Evolutionary conservation across 2,888 invertebrate species (phyloP).

Genomic region (Caenorhabditis becei): DNA sequence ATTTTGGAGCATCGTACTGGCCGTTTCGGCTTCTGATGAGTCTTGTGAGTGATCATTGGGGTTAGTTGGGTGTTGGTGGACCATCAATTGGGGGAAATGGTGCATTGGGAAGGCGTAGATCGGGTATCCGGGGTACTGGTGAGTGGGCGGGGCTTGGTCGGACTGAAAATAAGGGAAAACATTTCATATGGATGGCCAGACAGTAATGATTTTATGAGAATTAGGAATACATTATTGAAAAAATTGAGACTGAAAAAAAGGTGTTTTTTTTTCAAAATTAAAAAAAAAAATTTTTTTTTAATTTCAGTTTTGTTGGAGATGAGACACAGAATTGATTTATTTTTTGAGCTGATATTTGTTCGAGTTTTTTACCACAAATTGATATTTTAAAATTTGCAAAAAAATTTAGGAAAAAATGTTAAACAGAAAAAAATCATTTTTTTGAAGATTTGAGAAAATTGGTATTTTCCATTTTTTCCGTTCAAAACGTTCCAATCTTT

Average conservation of each 20-base stretch:
- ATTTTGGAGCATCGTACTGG: background rate
- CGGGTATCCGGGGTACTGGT: background rate
- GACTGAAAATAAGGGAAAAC: background rate
- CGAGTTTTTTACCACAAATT: too few relatives aligned
- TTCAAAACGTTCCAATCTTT: background rate
- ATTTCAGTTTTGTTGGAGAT: too few relatives aligned
- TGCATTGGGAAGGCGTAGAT: constrained; percentile 2
- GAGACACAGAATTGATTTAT: too few relatives aligned
- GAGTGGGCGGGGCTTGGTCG: background rate
- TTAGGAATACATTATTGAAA: too few relatives aligned
- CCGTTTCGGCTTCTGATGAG: background rate
- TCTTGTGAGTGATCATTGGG: background rate
- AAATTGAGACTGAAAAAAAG: too few relatives aligned
- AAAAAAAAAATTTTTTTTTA: too few relatives aligned
- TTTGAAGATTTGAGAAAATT: background rate
- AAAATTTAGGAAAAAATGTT: too few relatives aligned
- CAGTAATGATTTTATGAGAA: too few relatives aligned
- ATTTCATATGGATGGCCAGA: background rate
- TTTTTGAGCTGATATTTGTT: too few relatives aligned
- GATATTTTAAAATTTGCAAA: too few relatives aligned
- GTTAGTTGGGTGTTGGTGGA: constrained; percentile 7
- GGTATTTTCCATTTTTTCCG: too few relatives aligned
- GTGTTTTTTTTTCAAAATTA: too few relatives aligned
- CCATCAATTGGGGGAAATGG: background rate
- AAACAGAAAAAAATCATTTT: background rate